Evolutionary conservation across 2,888 invertebrate species (phyloP).

Genomic region (Iphiclides podalirius): DNA sequence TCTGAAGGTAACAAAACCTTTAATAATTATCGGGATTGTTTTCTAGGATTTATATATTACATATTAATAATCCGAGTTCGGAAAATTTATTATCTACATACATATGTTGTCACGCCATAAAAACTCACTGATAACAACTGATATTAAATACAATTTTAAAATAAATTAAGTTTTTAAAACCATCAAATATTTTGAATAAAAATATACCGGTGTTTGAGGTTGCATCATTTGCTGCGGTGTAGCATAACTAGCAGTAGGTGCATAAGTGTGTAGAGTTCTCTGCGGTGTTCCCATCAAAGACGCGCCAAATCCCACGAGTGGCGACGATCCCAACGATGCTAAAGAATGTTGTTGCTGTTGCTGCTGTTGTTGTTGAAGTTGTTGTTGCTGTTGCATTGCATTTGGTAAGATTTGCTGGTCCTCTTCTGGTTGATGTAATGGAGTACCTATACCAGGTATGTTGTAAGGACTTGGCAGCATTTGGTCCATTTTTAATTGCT

Average conservation of each 20-base stretch:
- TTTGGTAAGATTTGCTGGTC: conserved; percentile 94
- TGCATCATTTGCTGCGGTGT: conserved; percentile 93
- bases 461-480: conserved; percentile 94
- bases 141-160: too few relatives aligned
- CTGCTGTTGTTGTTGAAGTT: conserved; percentile 67
- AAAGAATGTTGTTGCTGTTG: conserved; percentile 76
- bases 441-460: conserved; percentile 94
- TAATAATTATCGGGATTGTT: too few relatives aligned
- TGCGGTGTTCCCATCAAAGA: conserved; percentile 84
- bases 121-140: too few relatives aligned
- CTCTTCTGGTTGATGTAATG: conserved; percentile 93
- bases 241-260: conserved; percentile 86
- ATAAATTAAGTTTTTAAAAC: too few relatives aligned
- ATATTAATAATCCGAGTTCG: too few relatives aligned
- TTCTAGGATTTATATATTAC: too few relatives aligned
- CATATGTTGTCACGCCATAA: too few relatives aligned
- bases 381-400: conserved; percentile 90
- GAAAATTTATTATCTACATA: too few relatives aligned
- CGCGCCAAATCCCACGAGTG: conserved; percentile 81
- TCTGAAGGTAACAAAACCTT: too few relatives aligned
- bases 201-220: conserved; percentile 90
- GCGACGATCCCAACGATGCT: conserved; percentile 80
- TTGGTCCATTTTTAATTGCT: conserved; percentile 85
- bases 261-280: conserved; percentile 87
- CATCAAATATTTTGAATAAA: too few relatives aligned